Evolutionary conservation across 1,140 invertebrate genomes (phyloP).

Genomic region (Caenorhabditis brenneri): DNA sequence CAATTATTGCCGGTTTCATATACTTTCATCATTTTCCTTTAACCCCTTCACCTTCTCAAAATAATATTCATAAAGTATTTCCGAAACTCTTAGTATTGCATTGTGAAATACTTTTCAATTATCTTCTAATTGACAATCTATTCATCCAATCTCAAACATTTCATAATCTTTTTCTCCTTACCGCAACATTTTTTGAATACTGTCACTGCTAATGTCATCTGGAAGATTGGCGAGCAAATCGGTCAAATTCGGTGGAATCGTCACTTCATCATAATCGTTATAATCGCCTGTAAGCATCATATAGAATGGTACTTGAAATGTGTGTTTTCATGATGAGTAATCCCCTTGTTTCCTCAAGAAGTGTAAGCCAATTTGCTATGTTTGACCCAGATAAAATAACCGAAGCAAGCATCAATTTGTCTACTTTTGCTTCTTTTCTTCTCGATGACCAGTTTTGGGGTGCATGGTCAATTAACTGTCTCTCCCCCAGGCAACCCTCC

Average conservation of each 20-base stretch:
- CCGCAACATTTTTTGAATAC: slow-evolving; percentile 64
- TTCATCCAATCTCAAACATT: neutral
- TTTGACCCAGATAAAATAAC: slow-evolving; percentile 37
- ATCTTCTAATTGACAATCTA: no score
- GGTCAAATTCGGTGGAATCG: slow-evolving; percentile 66
- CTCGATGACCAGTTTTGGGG: slow-evolving; percentile 30
- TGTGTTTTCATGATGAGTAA: neutral
- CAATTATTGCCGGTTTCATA: no score
- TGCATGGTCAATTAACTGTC: slow-evolving; percentile 9
- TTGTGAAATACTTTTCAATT: slow-evolving; percentile 32
- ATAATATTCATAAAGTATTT: no score
- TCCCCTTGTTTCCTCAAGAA: slow-evolving; percentile 1
- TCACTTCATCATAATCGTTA: slow-evolving; percentile 68
- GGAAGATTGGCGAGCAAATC: slow-evolving; percentile 68
- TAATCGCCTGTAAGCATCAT: slow-evolving; percentile 60
- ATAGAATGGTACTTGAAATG: neutral
- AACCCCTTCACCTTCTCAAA: no score
- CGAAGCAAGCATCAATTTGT: slow-evolving; percentile 24
- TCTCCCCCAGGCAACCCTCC: neutral
- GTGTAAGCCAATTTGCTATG: slow-evolving; percentile 40
- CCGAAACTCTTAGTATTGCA: no score
- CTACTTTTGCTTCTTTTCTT: neutral
- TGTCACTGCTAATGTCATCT: slow-evolving; percentile 65
- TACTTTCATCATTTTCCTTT: no score
- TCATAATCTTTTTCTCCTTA: neutral